phyloP scores from a whole-genome alignment of 2,888 invertebrate species.

The Dexiosoma caninum region DNA sequence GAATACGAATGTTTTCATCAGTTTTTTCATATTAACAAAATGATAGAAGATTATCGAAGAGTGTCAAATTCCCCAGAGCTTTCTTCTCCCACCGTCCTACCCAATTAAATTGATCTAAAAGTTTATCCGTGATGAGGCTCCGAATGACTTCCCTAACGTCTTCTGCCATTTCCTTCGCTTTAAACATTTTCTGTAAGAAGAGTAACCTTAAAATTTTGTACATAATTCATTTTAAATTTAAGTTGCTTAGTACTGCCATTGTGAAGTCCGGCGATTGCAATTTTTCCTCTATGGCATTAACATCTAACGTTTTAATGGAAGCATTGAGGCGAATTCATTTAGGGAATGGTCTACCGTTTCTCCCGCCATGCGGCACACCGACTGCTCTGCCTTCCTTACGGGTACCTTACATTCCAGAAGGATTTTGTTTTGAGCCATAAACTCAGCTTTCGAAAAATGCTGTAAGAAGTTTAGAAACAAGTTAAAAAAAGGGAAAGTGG shows the following conservation, averaged over 20 bases:
- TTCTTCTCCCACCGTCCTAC: constrained; percentile 4
- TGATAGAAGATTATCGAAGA: background rate
- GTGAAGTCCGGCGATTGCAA: background rate
- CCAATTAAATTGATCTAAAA: background rate
- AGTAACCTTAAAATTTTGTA: background rate
- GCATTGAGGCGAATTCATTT: background rate
- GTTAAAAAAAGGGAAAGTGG: background rate
- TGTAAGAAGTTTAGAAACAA: background rate
- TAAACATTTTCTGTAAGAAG: background rate
- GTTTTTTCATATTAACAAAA: no score
- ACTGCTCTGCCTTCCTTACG: no score
- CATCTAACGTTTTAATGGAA: background rate
- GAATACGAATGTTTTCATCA: no score
- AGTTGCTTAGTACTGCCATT: no score
- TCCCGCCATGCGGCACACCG: no score
- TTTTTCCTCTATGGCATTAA: background rate
- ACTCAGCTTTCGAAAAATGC: background rate
- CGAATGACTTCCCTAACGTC: background rate
- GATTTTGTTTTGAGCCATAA: background rate
- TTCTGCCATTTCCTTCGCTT: no score
- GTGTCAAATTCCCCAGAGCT: background rate
- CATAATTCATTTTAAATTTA: background rate
- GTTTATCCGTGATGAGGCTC: background rate
- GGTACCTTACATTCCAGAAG: background rate
- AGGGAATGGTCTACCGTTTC: no score